Base-by-base conservation (phyloP, 1,140 invertebrate genomes). In the Drosophila nigromelanica region DNA sequence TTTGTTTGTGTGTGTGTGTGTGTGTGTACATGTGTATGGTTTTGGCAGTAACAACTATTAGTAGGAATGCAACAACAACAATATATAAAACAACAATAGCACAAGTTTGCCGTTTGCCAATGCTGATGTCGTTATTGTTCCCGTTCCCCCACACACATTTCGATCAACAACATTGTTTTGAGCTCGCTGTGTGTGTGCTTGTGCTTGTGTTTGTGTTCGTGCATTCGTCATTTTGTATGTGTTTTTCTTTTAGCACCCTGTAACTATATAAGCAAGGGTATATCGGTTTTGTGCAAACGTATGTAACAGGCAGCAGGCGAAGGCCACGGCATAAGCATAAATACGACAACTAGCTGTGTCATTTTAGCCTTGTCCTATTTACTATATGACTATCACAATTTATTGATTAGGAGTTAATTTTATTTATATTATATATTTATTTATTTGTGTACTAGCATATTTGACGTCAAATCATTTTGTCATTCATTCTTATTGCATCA, bases 131-230 rank as follows among this genome's bases (percentile, higher is more conserved):
- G 58, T 86, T 76, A 66, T 77, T 86, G 75, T 86, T 82, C 81
- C 78, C 78, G 82, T 86, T 87, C 82, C 76, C 82, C 82, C 82
- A 89, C 82, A 87, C 71, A 74, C 58, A 56, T 66, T 71, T 70
- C 55, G 39, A 56, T 51, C 55, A 54, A 63, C 56, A 80, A 75
- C 67, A 64, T 78, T 47, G 67, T 33, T 40, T 40, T 58, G 37
- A 59, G 30, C 59, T 45, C 39, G 15, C 24, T 63, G 5, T 60
- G 52, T 30, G 52, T 52, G 45, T 76, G 55, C n/a, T n/a, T 59
- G 58, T 56, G 21, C 47, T 54, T 48, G 11, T 60, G 52, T 71
- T 35, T 51, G 61, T 61, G 61, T 73, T 50, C 48, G 56, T 76
- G 61, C 56, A 64, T 72, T 75, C 50, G 54, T 66, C 62, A 59